These are phyloP conservation scores for Odontocolon sp. DNA, from an alignment of 2,888 invertebrate species.

Conservation along the genomic window DNA sequence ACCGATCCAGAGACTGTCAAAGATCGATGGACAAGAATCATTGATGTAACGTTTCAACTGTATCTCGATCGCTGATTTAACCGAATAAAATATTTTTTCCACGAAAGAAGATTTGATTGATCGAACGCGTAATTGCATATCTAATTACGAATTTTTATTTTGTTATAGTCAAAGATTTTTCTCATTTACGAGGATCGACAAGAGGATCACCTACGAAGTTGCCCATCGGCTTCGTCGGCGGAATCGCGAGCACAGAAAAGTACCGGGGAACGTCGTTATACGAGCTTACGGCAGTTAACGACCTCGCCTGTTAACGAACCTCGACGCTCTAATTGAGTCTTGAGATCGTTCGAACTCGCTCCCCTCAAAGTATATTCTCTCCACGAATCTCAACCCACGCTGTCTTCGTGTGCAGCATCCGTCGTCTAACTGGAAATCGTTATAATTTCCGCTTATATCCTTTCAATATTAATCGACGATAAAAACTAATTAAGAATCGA, in stretches of 20 bases:
- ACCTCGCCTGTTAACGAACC: constrained; percentile 71
- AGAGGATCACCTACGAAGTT: neutral
- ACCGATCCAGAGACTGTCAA: neutral
- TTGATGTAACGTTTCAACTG: too few relatives aligned
- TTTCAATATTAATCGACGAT: too few relatives aligned
- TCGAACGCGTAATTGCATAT: too few relatives aligned
- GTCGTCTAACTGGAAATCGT: neutral
- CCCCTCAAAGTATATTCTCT: too few relatives aligned
- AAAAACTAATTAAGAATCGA: too few relatives aligned
- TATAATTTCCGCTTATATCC: neutral
- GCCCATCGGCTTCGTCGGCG: constrained; percentile 9
- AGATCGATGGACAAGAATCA: too few relatives aligned
- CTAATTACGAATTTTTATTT: too few relatives aligned
- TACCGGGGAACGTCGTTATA: constrained; percentile 19
- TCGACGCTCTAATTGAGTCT: constrained; percentile 72
- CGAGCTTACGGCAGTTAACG: constrained; percentile 67
- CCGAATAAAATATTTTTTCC: too few relatives aligned
- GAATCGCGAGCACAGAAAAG: constrained; percentile 26
- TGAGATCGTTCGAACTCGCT: constrained; percentile 44
- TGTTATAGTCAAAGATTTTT: neutral
- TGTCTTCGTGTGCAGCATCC: too few relatives aligned
- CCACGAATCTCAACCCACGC: too few relatives aligned
- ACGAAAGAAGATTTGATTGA: too few relatives aligned
- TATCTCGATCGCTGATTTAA: too few relatives aligned
- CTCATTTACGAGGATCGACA: neutral